Evolutionary conservation across 1,140 invertebrate genomes (phyloP).

Genomic region (Drosophila tristis): DNA sequence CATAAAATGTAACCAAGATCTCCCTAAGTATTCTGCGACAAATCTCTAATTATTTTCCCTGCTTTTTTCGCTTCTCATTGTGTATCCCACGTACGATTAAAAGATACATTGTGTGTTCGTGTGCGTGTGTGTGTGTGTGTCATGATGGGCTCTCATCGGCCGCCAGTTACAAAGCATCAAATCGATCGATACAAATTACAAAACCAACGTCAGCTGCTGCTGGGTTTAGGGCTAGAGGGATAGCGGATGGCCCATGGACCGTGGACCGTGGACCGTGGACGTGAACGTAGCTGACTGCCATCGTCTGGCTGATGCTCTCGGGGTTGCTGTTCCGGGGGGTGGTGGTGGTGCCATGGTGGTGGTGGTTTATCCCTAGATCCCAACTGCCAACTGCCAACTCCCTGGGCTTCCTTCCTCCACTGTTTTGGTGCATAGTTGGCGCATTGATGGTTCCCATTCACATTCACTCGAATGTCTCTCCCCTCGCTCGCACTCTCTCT

Average conservation of each 20-base stretch:
- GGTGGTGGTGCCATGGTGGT: slow-evolving; percentile 3
- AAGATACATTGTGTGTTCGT: slow-evolving; percentile 19
- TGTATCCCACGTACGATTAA: slow-evolving; percentile 43
- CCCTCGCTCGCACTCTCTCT: no score
- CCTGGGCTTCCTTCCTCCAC: slow-evolving; percentile 5
- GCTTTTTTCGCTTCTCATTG: slow-evolving; percentile 10
- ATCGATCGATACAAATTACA: slow-evolving; percentile 80
- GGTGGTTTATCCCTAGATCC: slow-evolving; percentile 37
- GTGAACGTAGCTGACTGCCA: not conserved
- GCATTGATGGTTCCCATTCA: slow-evolving; percentile 36
- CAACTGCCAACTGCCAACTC: slow-evolving; percentile 31
- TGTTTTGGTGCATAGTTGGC: slow-evolving; percentile 53
- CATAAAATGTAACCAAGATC: not conserved
- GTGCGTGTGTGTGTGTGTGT: slow-evolving; percentile 14
- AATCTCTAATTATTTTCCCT: slow-evolving; percentile 26
- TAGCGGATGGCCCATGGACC: no score
- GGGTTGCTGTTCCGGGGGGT: slow-evolving; percentile 14
- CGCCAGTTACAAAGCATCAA: slow-evolving; percentile 58
- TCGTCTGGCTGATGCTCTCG: slow-evolving; percentile 31
- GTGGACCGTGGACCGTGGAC: no score
- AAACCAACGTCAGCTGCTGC: slow-evolving; percentile 56
- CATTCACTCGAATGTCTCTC: no score
- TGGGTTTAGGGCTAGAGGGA: no score
- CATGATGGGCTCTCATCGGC: slow-evolving; percentile 2
- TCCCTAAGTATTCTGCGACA: not conserved